Evolutionary conservation across 2,888 invertebrate species (phyloP).

Genomic region (Andrena hattorfiana): DNA sequence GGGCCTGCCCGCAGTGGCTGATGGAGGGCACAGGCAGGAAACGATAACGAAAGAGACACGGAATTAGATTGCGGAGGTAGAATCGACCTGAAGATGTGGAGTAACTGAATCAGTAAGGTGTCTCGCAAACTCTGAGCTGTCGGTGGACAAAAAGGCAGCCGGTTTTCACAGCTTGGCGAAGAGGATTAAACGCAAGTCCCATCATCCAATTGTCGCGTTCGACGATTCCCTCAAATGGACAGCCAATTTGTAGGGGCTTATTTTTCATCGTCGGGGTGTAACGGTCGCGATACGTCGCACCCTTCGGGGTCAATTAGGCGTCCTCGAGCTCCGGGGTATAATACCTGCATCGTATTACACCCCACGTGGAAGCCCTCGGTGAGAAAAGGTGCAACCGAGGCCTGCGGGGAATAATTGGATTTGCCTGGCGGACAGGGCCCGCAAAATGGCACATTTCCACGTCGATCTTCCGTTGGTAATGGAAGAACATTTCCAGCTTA

Average conservation of each 20-base stretch:
- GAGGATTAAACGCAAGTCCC: constrained; percentile 41
- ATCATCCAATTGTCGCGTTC: constrained; percentile 40
- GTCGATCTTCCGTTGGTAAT: not conserved
- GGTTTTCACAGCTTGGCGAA: constrained; percentile 43
- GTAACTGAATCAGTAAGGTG: not conserved
- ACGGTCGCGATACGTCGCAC: constrained; percentile 65
- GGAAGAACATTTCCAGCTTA: not conserved
- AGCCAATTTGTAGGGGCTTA: constrained; percentile 58
- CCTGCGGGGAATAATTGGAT: constrained; percentile 54
- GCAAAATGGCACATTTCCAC: constrained; percentile 30
- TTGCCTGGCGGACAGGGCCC: not conserved
- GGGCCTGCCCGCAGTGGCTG: not conserved
- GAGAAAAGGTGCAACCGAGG: constrained; percentile 35
- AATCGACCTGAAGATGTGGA: not conserved
- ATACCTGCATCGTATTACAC: constrained; percentile 69
- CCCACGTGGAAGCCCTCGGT: constrained; percentile 39
- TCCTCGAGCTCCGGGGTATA: constrained; percentile 56
- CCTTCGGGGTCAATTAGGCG: constrained; percentile 70
- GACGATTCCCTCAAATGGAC: constrained; percentile 51
- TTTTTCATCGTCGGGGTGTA: constrained; percentile 53
- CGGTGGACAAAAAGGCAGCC: constrained; percentile 10
- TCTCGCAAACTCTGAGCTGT: too few species aligned
- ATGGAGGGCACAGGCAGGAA: not conserved
- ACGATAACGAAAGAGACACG: not conserved
- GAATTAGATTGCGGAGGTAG: not conserved